A percentile compares a stretch with the other conserved stretches of the same genome.
Conservation (phyloP, 2,888 invertebrate genomes). For the Xestia sexstrigata region DNA sequence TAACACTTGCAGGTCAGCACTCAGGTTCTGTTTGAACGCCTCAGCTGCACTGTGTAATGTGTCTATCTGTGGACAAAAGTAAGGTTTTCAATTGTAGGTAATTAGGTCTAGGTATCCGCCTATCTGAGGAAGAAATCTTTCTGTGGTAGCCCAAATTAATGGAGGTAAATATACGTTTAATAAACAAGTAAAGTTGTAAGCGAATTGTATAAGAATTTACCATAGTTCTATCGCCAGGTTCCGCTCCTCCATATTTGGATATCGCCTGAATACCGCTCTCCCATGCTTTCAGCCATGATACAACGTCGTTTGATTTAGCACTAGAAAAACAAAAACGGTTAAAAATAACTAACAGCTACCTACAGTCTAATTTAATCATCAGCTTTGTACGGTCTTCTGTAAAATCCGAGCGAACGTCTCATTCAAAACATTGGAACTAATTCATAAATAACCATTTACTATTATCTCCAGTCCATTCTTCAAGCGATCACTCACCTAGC, state of each 20-base stretch:
- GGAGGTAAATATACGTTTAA: neutral
- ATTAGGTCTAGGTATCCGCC: neutral
- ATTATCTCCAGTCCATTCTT: neutral
- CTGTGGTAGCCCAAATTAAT: neutral
- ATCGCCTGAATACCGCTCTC: constrained; percentile 91
- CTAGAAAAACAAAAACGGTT: constrained; percentile 49
- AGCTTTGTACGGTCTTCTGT: neutral
- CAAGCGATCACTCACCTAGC: constrained; percentile 70
- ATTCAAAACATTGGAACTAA: neutral
- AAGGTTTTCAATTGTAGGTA: neutral
- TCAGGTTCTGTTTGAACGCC: constrained; percentile 79
- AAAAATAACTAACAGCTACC: neutral
- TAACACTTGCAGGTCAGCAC: constrained; percentile 72
- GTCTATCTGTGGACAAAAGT: constrained; percentile 87
- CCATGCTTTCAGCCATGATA: constrained; percentile 90
- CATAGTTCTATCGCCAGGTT: constrained; percentile 94
- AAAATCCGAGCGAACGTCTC: neutral
- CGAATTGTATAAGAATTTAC: constrained; percentile 78
- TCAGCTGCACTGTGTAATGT: constrained; percentile 87
- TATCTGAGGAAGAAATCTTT: neutral
- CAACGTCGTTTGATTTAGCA: constrained; percentile 68
- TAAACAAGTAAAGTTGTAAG: neutral
- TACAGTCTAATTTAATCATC: neutral
- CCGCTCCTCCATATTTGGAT: constrained; percentile 93
- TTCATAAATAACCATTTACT: neutral